Conservation (phyloP, 2,797 vertebrate species). For the Tragelaphus eurycerus region DNA sequence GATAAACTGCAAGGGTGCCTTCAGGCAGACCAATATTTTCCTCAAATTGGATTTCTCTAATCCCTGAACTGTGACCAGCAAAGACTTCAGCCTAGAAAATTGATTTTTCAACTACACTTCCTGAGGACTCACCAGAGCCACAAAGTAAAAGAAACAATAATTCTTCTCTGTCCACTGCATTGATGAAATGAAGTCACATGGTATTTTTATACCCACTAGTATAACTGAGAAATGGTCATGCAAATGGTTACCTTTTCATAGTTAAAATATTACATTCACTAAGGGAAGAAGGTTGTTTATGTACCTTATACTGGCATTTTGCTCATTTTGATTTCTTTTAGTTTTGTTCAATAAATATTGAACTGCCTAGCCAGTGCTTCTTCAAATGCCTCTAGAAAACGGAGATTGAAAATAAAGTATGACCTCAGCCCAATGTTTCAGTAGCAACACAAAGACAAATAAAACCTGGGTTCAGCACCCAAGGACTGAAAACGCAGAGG, state of each 20-base stretch:
- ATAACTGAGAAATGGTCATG: conserved; percentile 45
- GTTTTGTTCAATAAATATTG: conserved; percentile 55
- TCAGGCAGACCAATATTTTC: conserved; percentile 53
- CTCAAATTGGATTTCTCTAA: conserved; percentile 74
- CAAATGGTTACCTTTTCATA: conserved; percentile 25
- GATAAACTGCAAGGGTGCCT: conserved; percentile 36
- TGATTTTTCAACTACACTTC: conserved; percentile 66
- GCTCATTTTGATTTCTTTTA: conserved; percentile 51
- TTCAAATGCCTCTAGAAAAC: conserved; percentile 39
- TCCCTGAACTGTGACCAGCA: conserved; percentile 70
- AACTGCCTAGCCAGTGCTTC: conserved; percentile 7
- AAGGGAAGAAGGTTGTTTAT: not conserved
- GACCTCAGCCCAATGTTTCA: not conserved
- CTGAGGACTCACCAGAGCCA: conserved; percentile 63
- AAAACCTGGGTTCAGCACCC: not conserved
- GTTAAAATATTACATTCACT: conserved; percentile 47
- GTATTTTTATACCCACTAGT: conserved; percentile 46
- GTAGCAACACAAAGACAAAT: not conserved
- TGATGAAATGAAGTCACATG: conserved; percentile 52
- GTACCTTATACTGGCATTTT: conserved; percentile 39
- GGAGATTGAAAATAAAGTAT: not conserved
- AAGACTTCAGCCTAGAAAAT: conserved; percentile 66
- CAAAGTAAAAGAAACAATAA: conserved; percentile 67
- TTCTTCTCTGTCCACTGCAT: conserved; percentile 45
- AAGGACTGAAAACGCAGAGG: not conserved